Evolutionary conservation across 2,888 invertebrate genomes (phyloP), one percentile per base, ranked within the genome.

Genomic region (Ischnura elegans): DNA sequence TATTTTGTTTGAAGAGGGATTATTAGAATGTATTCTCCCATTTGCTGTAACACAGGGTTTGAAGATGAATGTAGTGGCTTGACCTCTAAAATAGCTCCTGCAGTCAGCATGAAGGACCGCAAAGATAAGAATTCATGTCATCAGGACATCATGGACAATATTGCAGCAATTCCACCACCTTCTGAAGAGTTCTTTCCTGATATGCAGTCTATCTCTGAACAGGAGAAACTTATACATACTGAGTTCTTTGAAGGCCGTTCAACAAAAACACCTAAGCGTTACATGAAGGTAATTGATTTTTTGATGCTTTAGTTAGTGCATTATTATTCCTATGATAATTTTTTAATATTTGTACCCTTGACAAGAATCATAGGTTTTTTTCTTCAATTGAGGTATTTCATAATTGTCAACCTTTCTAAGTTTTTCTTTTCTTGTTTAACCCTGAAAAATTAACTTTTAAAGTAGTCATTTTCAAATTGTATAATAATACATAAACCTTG

Each of bases 161-260:
- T 96, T 43, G 94, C 95, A 87, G 95, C 95, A 87, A 95, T 96
- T 93, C 96, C 96, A n/a, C 95, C 96, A 66, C 97, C 97, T 6
- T 95, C 94, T 21, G 94, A 95, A 94, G 97, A 97, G 95, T 94
- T 95, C 47, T 87, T 94, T 25, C 94, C 97, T 36, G 95, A 96
- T 51, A 94, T 95, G 61, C 95, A 95, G 93, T 95, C 95, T 45
- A 96, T 97, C 46, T 96, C 96, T 36, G 96, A 97, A 43, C 95
- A 97, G 93, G 97, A 97, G 95, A 97, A 96, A 95, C 95, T 95
- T 94, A 95, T 97, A 66, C 96, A 97, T 95, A 95, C 95, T 29
- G 97, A 97, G 94, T 97, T 97, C 95, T 97, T 97, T 95, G 96
- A 96, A 95, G 96, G 96, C 0, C 95, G 96, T 93, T 95, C 96